These are phyloP conservation scores for Poeciliopsis infans DNA, from an alignment of 2,797 vertebrate species.

Conservation along the genomic window DNA sequence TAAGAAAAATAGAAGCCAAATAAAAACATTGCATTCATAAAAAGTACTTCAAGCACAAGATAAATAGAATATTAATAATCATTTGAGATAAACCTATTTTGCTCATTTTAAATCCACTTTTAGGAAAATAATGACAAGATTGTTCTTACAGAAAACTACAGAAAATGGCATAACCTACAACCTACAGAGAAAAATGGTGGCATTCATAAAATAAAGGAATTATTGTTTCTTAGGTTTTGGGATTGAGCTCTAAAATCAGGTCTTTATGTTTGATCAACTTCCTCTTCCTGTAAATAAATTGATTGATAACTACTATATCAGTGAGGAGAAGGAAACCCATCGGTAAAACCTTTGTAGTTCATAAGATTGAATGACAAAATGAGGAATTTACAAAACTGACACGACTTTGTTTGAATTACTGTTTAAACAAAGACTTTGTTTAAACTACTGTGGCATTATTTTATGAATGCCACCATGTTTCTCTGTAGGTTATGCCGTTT, in stretches of 20 bases:
- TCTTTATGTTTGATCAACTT: constrained; percentile 5
- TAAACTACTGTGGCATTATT: no score
- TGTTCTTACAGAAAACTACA: neutral
- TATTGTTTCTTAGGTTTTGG: neutral
- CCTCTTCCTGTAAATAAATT: neutral
- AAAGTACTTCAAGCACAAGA: neutral
- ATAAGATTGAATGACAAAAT: neutral
- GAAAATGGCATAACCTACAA: neutral
- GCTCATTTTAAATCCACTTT: neutral
- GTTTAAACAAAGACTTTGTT: no score
- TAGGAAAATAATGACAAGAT: neutral
- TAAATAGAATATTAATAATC: neutral
- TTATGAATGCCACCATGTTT: no score
- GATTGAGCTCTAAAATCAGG: neutral
- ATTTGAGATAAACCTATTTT: neutral
- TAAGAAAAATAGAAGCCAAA: neutral
- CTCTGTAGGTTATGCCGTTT: no score
- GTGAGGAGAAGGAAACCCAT: neutral
- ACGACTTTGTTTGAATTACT: neutral
- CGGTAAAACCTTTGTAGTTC: neutral
- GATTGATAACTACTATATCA: neutral
- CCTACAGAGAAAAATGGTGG: neutral
- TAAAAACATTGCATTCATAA: neutral
- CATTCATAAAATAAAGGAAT: neutral
- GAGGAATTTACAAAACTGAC: neutral